phyloP scores from a whole-genome alignment of 2,113 vertebrate genomes.

The Nematolebias whitei region DNA sequence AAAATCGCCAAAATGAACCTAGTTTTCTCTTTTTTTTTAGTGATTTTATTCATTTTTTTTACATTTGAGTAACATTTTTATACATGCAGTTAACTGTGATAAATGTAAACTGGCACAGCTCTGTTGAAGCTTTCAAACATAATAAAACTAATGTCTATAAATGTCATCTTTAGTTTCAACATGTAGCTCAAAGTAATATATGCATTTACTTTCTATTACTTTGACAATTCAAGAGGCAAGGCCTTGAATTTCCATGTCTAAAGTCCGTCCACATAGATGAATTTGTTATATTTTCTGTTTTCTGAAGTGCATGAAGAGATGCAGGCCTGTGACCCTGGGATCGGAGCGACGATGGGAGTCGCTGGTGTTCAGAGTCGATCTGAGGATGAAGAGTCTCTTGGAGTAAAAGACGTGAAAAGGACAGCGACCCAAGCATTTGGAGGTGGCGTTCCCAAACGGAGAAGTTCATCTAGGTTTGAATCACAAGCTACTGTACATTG shows the following conservation, averaged over 20 bases:
- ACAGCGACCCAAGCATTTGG: conserved; percentile 84
- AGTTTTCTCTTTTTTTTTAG: too few relatives aligned
- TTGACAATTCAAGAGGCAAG: neutral
- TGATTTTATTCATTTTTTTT: too few relatives aligned
- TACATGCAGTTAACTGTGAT: too few relatives aligned
- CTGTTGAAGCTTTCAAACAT: neutral
- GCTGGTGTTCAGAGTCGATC: conserved; percentile 86
- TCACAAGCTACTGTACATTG: too few relatives aligned
- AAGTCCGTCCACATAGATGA: too few relatives aligned
- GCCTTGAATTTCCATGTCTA: too few relatives aligned
- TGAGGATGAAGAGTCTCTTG: conserved; percentile 89
- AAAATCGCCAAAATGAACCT: neutral
- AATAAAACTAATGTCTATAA: too few relatives aligned
- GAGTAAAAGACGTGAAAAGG: conserved; percentile 85
- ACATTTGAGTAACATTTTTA: too few relatives aligned
- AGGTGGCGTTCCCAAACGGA: conserved; percentile 88
- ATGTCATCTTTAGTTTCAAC: too few relatives aligned
- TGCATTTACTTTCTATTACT: neutral
- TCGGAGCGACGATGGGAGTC: conserved; percentile 81
- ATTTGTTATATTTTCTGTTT: neutral
- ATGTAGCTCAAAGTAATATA: too few relatives aligned
- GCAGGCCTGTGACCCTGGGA: conserved; percentile 77
- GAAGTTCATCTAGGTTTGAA: conserved; percentile 92
- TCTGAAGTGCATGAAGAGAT: conserved; percentile 63
- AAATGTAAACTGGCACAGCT: neutral